Evolutionary conservation across 2,797 vertebrate genomes (phyloP), one percentile per base, ranked within the genome.

Genomic region (Onychomys arenicola): DNA sequence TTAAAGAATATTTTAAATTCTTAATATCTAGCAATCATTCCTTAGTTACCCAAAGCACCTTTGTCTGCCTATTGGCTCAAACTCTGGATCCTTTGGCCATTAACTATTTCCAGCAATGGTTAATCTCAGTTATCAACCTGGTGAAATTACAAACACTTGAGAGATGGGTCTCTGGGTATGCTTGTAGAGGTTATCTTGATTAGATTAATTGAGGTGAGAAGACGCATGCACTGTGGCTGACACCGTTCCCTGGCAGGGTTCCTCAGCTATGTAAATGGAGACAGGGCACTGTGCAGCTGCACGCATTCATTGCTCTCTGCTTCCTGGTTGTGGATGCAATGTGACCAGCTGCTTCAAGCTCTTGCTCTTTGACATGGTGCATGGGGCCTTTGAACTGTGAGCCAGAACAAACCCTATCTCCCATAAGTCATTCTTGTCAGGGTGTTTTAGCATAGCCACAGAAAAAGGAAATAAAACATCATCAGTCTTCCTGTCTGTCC

Each of bases 1-100:
- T 89, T 93, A 77, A 97, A 83, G 78, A 65, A 73, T 67, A 52
- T 93, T 88, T 96, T 88, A 67, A 88, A 89, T 83, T 80, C 46
- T 97, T 77, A 43, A 43, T 52, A 75, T n/a, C 78, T 92, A 78
- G 88, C 0, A 23, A 84, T 91, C 91, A 73, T 77, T 69, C 27
- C 29, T 84, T 92, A 29, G 37, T 43, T 90, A 82, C 27, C 32
- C 19, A 40, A 11, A 17, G 95, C 40, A 77, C 78, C 69, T 93
- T 63, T 81, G 73, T 89, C 88, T 82, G 29, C 32, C 43, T 82
- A 29, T 87, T 71, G 75, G 76, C 73, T 82, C 69, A 32, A 93
- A 55, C 7, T 37, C 63, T 59, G 10, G 23, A 5, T 94, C n/a
- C 59, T 49, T 55, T n/a, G 19, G 67, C 55, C 32, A 49, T 46